Evolutionary conservation across 1,140 invertebrate species (phyloP).

Genomic region (Pseudomyrmex gracilis): DNA sequence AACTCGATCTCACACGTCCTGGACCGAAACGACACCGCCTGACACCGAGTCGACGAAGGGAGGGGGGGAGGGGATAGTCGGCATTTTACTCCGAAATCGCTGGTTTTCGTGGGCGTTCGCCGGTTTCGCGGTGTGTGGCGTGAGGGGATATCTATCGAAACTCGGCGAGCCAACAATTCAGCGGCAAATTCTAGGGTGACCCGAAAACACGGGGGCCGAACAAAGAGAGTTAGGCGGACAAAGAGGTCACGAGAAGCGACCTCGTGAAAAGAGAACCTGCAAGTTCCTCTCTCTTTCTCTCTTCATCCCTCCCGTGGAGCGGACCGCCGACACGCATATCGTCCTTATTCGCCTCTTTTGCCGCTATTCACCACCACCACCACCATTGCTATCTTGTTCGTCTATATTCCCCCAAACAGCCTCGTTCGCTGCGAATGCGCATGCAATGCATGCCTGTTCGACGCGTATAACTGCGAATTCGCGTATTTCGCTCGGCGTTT

Average conservation of each 20-base stretch:
- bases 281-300: not conserved
- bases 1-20: conserved; percentile 45
- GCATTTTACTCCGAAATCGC: conserved; percentile 67
- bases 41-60: not conserved
- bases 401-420: not conserved
- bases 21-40: conserved; percentile 18
- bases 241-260: conserved; percentile 65
- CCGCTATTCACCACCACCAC: too few relatives aligned
- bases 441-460: not conserved
- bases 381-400: not conserved
- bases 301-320: not conserved
- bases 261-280: not conserved
- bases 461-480: conserved; percentile 26
- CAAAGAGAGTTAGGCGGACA: conserved; percentile 68
- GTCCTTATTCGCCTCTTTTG: not conserved
- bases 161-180: conserved; percentile 78
- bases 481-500: not conserved
- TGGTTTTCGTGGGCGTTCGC: conserved; percentile 69
- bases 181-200: conserved; percentile 76
- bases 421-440: conserved; percentile 5
- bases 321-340: not conserved
- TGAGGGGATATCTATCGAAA: conserved; percentile 65
- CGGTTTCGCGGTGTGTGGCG: conserved; percentile 61
- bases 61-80: not conserved
- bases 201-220: conserved; percentile 74